A percentile compares a stretch with the other conserved stretches of the same genome.
Conservation (phyloP, 2,888 invertebrate genomes). For the Pristionchus maxplancki region DNA sequence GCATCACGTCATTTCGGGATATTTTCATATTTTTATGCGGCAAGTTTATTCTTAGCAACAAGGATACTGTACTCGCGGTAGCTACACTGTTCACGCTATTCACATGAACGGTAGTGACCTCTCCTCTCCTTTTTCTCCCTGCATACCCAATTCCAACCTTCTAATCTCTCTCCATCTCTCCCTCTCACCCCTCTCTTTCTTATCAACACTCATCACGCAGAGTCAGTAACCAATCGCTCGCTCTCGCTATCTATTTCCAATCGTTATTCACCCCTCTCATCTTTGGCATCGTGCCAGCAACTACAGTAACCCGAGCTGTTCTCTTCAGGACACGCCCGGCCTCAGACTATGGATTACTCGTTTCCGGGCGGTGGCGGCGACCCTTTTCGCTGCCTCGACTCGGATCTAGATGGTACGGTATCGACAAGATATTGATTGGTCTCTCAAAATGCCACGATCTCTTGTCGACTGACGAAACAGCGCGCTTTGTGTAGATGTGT, state of each 20-base stretch:
- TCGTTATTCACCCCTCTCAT: not conserved
- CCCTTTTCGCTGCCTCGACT: constrained; percentile 45
- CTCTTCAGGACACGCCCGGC: constrained; percentile 7
- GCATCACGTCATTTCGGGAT: not conserved
- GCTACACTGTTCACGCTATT: constrained; percentile 56
- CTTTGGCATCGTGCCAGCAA: not conserved
- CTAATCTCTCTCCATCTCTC: constrained; percentile 52
- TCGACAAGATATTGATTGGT: not conserved
- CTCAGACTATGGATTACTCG: constrained; percentile 39
- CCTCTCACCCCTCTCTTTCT: constrained; percentile 31
- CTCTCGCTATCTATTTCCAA: constrained; percentile 14
- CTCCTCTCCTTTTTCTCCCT: not conserved
- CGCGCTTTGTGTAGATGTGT: constrained; percentile 17
- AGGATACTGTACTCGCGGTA: constrained; percentile 17
- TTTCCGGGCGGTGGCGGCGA: not conserved
- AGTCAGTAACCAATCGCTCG: constrained; percentile 43
- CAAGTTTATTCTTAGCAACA: not conserved
- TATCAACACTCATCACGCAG: constrained; percentile 49
- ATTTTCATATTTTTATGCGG: too few relatives aligned
- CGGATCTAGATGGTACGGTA: constrained; percentile 44
- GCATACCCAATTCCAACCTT: constrained; percentile 52
- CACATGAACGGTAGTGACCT: constrained; percentile 51
- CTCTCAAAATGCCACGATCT: not conserved
- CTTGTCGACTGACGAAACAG: not conserved
- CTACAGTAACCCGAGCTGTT: not conserved